Percentiles rank a stretch among this genome's conserved stretches.
These are phyloP conservation scores for Malurus melanocephalus DNA, from an alignment of 2,113 vertebrate species.

Conservation along the genomic window DNA sequence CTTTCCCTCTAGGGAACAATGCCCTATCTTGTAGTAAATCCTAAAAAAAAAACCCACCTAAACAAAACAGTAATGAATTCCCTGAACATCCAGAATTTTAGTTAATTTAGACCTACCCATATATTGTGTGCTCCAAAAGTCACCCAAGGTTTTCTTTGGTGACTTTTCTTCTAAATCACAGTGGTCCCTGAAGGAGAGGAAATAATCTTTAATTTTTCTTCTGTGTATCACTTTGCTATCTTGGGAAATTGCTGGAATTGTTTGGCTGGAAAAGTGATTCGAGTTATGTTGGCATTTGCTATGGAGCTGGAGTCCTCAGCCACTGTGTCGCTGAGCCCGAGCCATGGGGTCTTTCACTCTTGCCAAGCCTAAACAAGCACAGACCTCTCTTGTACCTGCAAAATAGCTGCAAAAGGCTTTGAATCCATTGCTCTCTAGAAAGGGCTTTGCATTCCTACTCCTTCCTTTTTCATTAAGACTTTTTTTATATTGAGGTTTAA, in stretches of 20 bases:
- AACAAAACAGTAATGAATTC: background rate
- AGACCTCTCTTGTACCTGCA: background rate
- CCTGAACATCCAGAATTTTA: background rate
- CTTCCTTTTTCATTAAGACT: background rate
- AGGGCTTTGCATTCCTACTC: background rate
- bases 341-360: background rate
- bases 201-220: background rate
- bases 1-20: background rate
- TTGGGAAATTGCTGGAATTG: background rate
- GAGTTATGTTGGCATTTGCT: background rate
- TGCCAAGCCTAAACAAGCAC: background rate
- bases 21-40: background rate
- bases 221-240: background rate
- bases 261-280: background rate
- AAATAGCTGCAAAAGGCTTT: background rate
- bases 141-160: background rate
- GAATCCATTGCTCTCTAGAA: background rate
- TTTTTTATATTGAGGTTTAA: background rate
- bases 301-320: background rate
- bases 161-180: background rate
- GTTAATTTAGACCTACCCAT: background rate
- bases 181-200: background rate
- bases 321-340: background rate
- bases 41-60: background rate
- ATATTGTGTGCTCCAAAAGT: background rate